Conservation (phyloP, 2,888 invertebrate species). For the Trisateles emortualis region DNA sequence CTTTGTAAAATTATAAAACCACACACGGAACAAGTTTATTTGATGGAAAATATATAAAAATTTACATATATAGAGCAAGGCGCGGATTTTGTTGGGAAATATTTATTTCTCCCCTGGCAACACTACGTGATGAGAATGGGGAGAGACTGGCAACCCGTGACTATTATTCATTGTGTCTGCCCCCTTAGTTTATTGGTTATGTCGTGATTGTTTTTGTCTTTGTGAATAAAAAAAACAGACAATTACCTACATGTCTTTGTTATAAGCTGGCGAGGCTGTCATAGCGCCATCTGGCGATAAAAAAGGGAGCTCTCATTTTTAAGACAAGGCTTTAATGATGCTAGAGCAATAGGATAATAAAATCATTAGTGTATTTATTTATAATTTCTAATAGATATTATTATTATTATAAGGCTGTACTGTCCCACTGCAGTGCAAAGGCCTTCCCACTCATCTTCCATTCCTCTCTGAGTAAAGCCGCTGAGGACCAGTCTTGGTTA, state of each 20-base stretch:
- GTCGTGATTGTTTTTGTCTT: slow-evolving; percentile 49
- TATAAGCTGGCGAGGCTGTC: not conserved
- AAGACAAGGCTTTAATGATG: too few species aligned
- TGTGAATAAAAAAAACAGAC: slow-evolving; percentile 21
- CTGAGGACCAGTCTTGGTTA: too few species aligned
- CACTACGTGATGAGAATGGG: slow-evolving; percentile 77
- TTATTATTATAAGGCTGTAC: too few species aligned
- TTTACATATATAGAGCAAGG: slow-evolving; percentile 80
- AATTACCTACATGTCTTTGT: not conserved
- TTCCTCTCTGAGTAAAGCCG: too few species aligned
- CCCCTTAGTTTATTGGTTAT: slow-evolving; percentile 52
- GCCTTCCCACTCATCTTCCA: too few species aligned
- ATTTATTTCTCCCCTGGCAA: slow-evolving; percentile 82
- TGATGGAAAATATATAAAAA: slow-evolving; percentile 76
- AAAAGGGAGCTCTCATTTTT: not conserved
- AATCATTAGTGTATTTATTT: too few species aligned
- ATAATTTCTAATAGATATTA: too few species aligned
- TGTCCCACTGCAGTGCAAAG: too few species aligned
- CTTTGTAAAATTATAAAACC: slow-evolving; percentile 75
- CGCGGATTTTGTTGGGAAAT: slow-evolving; percentile 69
- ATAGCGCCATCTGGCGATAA: not conserved
- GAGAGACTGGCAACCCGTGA: slow-evolving; percentile 57
- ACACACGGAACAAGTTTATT: slow-evolving; percentile 64
- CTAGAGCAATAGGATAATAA: too few species aligned
- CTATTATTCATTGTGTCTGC: slow-evolving; percentile 65